A percentile compares a stretch with the other conserved stretches of the same genome.
Evolutionary conservation across 2,888 invertebrate genomes (phyloP).

Genomic region (Drosophila flavopinicola): DNA sequence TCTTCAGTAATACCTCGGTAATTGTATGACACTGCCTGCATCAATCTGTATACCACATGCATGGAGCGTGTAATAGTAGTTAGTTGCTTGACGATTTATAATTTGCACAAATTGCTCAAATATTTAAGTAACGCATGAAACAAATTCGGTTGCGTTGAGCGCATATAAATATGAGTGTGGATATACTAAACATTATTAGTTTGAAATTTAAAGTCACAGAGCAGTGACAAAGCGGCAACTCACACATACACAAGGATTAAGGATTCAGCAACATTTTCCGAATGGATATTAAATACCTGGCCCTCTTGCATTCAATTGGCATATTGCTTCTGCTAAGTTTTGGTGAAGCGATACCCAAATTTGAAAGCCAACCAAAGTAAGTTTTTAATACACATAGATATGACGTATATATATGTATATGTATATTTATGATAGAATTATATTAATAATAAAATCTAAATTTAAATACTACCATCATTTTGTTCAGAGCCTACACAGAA

Average conservation of each 20-base stretch:
- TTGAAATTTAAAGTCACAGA: conserved; percentile 27
- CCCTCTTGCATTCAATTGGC: conserved; percentile 29
- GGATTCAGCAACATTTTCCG: neutral
- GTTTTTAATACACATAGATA: too few species aligned
- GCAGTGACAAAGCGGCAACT: conserved; percentile 7
- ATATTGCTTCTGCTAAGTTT: conserved; percentile 37
- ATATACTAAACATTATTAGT: conserved; percentile 55
- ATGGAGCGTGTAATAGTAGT: conserved; percentile 50
- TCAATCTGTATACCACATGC: conserved; percentile 17
- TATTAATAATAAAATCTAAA: too few species aligned
- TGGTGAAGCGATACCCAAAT: conserved; percentile 66
- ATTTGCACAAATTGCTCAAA: conserved; percentile 70
- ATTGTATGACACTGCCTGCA: conserved; percentile 36
- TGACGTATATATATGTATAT: too few species aligned
- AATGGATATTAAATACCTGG: conserved; percentile 56
- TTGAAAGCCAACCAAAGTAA: conserved; percentile 69
- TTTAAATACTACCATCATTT: too few species aligned
- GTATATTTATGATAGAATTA: too few species aligned
- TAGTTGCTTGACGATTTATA: conserved; percentile 65
- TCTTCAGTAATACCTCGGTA: conserved; percentile 30
- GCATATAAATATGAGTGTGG: conserved; percentile 56
- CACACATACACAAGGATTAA: conserved; percentile 12
- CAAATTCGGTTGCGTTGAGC: conserved; percentile 25
- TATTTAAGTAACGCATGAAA: conserved; percentile 49
- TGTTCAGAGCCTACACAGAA: conserved; percentile 65